phyloP scores from a whole-genome alignment of 1,140 invertebrate species.

The Pomacea maculata region DNA sequence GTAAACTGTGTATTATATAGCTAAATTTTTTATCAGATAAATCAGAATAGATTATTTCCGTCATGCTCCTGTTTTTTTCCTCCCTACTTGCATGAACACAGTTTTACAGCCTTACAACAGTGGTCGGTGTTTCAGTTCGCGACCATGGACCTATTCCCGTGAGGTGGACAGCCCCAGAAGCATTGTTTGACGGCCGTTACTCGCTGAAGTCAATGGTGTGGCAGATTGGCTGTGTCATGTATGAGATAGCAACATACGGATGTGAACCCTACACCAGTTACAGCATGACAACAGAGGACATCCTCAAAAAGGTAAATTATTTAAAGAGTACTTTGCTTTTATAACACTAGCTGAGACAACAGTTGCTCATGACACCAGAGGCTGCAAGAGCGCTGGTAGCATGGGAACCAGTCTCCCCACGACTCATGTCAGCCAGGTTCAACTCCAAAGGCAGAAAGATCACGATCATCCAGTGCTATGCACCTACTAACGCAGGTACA shows the following conservation, averaged over 20 bases:
- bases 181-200: conserved; percentile 26
- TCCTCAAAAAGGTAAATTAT: conserved; percentile 29
- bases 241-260: conserved; percentile 35
- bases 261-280: conserved; percentile 40
- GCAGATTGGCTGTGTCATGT: conserved; percentile 31
- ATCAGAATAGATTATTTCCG: not conserved
- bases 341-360: not conserved
- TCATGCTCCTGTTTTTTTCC: not conserved
- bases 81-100: not conserved
- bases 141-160: conserved; percentile 25
- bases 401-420: too few species aligned
- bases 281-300: conserved; percentile 16
- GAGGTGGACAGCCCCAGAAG: conserved; percentile 32
- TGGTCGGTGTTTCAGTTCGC: not conserved
- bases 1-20: not conserved
- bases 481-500: too few species aligned
- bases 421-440: too few species aligned
- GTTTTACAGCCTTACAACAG: not conserved
- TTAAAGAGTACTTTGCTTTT: not conserved
- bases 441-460: too few species aligned
- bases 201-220: conserved; percentile 26
- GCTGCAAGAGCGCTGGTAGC: too few species aligned
- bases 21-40: not conserved
- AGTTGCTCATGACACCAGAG: too few species aligned
- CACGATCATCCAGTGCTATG: too few species aligned